Base-by-base conservation (phyloP, 1,140 invertebrate genomes). In the Danaus plexippus region DNA sequence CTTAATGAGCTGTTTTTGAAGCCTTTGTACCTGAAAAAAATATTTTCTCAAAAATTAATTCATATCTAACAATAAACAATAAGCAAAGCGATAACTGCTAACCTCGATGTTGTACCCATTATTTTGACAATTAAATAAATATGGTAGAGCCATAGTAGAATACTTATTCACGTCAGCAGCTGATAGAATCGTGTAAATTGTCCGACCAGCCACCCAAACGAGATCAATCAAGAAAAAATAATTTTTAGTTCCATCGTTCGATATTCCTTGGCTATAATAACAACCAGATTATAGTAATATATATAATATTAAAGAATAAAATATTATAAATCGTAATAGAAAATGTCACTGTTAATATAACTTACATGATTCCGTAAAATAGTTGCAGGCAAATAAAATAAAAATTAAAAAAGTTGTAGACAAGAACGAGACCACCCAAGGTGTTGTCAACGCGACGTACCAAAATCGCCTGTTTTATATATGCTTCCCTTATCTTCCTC, bases 1-100 rank as follows among this genome's bases (percentile, higher is more conserved):
- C 12, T 88, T 89, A 1, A 85, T 88, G 0, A 92, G 71, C 75
- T 93, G 92, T 9, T 78, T 82, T 7, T 89, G 78, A 47, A 93
- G 90, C 63, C 92, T 88, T 60, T 91, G 86, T 11, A 92, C 88
- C 91, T 92, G 60, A 55, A 71, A 66, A 7, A 44, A 22, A 5
- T 32, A 53, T 42, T 22, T 43, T 12, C 13, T 48, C 13, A 59
- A 49, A 10, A 47, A 44, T n/a, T 9, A 11, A 12, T 41, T 32
- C 3, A 51, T 42, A 51, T 4, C 4, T 11, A 40, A 1, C 42
- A 2, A 43, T 13, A 43, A 46, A 52, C 8, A 9, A 46, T 40
- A 54, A n/a, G 40, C 6, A 41, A 51, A 2, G 5, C 40, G 12
- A 12, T 12, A 52, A 57, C 51, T 9, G 56, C 13, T 40, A 65